Evolutionary conservation across 2,888 invertebrate genomes (phyloP).

Genomic region (Aromia moschata): DNA sequence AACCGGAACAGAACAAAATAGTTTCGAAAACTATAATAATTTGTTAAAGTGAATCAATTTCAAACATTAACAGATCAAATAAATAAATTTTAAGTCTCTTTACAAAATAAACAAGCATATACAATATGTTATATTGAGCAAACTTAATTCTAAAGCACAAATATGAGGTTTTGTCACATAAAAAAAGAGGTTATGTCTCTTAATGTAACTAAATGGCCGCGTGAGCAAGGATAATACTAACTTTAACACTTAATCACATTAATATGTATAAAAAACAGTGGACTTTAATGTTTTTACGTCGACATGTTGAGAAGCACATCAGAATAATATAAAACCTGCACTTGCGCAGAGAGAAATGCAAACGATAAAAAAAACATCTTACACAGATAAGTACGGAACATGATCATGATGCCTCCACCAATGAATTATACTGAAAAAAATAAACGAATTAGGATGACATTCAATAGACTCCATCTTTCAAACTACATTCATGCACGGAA

Average conservation of each 20-base stretch:
- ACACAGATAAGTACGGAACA: slow-evolving; percentile 54
- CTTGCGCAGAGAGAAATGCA: slow-evolving; percentile 16
- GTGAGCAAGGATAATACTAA: slow-evolving; percentile 26
- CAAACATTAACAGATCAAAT: slow-evolving; percentile 38
- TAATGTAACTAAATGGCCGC: slow-evolving; percentile 15
- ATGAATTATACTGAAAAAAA: slow-evolving; percentile 60
- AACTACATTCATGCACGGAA: slow-evolving; percentile 26
- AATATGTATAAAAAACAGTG: slow-evolving; percentile 26
- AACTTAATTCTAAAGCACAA: slow-evolving; percentile 23
- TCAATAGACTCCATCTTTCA: not conserved
- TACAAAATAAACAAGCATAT: slow-evolving; percentile 34
- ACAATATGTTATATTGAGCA: slow-evolving; percentile 36
- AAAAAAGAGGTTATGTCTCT: slow-evolving; percentile 18
- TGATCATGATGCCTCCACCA: slow-evolving; percentile 58
- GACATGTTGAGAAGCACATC: slow-evolving; percentile 25
- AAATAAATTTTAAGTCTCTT: slow-evolving; percentile 33
- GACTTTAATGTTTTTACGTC: slow-evolving; percentile 15
- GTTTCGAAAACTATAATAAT: slow-evolving; percentile 25
- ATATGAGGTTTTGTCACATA: slow-evolving; percentile 9
- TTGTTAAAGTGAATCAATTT: slow-evolving; percentile 29
- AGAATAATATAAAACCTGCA: slow-evolving; percentile 20
- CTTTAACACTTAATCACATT: slow-evolving; percentile 26
- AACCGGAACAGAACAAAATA: slow-evolving; percentile 42
- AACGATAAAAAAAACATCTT: slow-evolving; percentile 30
- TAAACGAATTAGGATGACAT: slow-evolving; percentile 49